These are phyloP conservation scores for Lamproptera curius DNA, from an alignment of 2,888 invertebrate genomes.

Conservation along the genomic window DNA sequence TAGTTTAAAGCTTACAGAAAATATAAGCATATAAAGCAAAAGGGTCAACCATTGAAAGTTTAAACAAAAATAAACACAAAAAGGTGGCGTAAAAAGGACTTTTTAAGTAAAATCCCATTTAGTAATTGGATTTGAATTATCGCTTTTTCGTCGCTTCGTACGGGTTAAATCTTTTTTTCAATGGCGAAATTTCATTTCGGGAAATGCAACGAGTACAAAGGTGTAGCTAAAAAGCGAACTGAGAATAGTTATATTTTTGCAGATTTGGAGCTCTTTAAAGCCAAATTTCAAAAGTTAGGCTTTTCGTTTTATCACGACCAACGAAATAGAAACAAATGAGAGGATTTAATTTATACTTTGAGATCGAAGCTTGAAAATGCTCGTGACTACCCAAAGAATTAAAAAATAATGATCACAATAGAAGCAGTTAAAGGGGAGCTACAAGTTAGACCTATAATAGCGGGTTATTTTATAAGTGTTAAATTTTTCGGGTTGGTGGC, in stretches of 20 bases:
- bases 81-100: conserved; percentile 30
- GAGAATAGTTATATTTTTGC: neutral
- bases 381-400: too few relatives aligned
- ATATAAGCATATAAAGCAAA: neutral
- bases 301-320: neutral
- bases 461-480: too few relatives aligned
- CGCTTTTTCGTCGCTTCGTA: conserved; percentile 12
- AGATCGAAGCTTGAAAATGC: too few relatives aligned
- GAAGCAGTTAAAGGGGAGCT: too few relatives aligned
- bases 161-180: conserved; percentile 3
- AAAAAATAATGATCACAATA: too few relatives aligned
- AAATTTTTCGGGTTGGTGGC: too few relatives aligned
- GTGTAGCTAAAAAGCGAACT: conserved; percentile 2
- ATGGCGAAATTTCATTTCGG: conserved; percentile 9
- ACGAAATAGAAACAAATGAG: too few relatives aligned
- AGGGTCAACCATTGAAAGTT: conserved; percentile 2
- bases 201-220: conserved; percentile 11
- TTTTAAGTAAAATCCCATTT: conserved; percentile 35
- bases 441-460: too few relatives aligned
- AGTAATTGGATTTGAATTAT: conserved; percentile 40
- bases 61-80: conserved; percentile 27
- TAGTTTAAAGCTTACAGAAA: neutral
- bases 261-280: neutral
- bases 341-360: too few relatives aligned
- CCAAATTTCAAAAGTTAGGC: neutral